These are phyloP conservation scores for Crematogaster levior DNA, from an alignment of 2,888 invertebrate species.

Conservation along the genomic window DNA sequence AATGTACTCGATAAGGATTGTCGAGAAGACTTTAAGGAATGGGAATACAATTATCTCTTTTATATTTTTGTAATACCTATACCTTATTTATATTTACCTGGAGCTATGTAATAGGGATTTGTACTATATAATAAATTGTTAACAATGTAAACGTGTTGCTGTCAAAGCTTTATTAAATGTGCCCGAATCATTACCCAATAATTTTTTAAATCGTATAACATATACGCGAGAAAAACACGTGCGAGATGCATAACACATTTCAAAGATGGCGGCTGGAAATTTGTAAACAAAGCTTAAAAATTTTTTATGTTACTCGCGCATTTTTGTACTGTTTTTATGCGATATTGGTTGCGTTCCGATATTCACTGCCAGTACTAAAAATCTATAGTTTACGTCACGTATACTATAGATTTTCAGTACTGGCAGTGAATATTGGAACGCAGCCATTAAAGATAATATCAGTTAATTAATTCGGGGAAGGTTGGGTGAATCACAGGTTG, in stretches of 20 bases:
- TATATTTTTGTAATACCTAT: conserved; percentile 3
- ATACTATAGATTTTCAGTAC: too few species aligned
- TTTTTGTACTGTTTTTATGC: too few species aligned
- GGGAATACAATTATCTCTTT: too few species aligned
- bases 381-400: too few species aligned
- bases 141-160: background rate
- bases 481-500: too few species aligned
- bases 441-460: background rate
- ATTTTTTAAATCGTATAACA: background rate
- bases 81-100: too few species aligned
- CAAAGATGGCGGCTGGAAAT: background rate
- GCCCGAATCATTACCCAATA: background rate
- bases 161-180: background rate
- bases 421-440: too few species aligned
- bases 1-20: background rate
- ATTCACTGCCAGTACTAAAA: too few species aligned
- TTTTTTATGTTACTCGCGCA: background rate
- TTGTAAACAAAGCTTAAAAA: background rate
- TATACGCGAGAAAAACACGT: background rate
- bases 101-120: too few species aligned
- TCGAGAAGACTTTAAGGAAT: too few species aligned
- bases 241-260: background rate
- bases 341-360: too few species aligned
- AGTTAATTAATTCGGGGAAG: background rate
- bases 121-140: background rate